Evolutionary conservation across 2,888 invertebrate genomes (phyloP).

Genomic region (Embidobia sp.): DNA sequence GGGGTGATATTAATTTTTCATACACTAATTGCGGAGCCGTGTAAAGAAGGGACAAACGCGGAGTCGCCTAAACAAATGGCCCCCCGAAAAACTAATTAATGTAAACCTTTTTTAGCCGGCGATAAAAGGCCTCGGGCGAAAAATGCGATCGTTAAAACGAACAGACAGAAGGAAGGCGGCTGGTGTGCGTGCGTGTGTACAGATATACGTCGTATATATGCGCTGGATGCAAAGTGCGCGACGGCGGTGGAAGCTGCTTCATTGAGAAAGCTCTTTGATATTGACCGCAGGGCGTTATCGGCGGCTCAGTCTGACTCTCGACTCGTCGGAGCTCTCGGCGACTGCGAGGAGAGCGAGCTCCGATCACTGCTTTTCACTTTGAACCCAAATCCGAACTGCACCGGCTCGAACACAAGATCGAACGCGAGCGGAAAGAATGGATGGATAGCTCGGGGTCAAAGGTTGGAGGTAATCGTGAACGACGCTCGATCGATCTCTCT

Average conservation of each 20-base stretch:
- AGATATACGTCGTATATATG: slow-evolving; percentile 3
- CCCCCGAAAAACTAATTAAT: slow-evolving; percentile 30
- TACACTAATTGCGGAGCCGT: slow-evolving; percentile 6
- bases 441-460: slow-evolving; percentile 60
- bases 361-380: slow-evolving; percentile 65
- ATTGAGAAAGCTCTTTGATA: slow-evolving; percentile 64
- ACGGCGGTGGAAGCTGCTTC: slow-evolving; percentile 46
- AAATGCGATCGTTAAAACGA: slow-evolving; percentile 53
- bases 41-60: slow-evolving; percentile 8
- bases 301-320: slow-evolving; percentile 52
- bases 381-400: slow-evolving; percentile 60
- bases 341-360: slow-evolving; percentile 27
- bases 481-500: slow-evolving; percentile 66
- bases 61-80: slow-evolving; percentile 15
- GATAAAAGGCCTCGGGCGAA: slow-evolving; percentile 30
- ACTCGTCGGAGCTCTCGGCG: slow-evolving; percentile 24
- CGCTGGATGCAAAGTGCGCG: slow-evolving; percentile 41
- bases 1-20: slow-evolving; percentile 32
- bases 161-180: slow-evolving; percentile 41
- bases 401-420: slow-evolving; percentile 56
- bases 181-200: not conserved
- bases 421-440: slow-evolving; percentile 51
- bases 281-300: slow-evolving; percentile 66
- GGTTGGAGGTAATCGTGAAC: slow-evolving; percentile 64
- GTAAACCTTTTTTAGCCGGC: slow-evolving; percentile 13